Conservation (phyloP, 2,888 invertebrate genomes). For the Mimas tiliae region DNA sequence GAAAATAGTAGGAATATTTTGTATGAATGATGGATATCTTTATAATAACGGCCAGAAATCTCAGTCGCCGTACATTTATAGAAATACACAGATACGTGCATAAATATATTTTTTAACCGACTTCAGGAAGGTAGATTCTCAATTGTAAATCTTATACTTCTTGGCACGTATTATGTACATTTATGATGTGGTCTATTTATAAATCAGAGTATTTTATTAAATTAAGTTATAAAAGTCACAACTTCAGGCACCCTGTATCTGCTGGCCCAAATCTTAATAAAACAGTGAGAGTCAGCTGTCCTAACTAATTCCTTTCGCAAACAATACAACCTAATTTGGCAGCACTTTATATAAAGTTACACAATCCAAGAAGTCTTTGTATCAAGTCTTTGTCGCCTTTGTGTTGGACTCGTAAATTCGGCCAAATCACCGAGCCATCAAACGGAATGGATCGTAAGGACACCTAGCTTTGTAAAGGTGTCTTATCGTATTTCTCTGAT, state of each 20-base stretch:
- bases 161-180: too few relatives aligned
- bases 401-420: conserved; percentile 42
- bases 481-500: conserved; percentile 27
- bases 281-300: conserved; percentile 32
- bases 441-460: conserved; percentile 36
- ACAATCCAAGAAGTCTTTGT: conserved; percentile 29
- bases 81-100: too few relatives aligned
- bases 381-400: conserved; percentile 42
- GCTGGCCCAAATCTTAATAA: conserved; percentile 29
- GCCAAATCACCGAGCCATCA: conserved; percentile 42
- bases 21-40: too few relatives aligned
- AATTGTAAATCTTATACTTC: too few relatives aligned
- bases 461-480: conserved; percentile 25
- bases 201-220: too few relatives aligned
- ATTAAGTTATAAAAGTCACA: not conserved
- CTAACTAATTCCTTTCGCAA: conserved; percentile 35
- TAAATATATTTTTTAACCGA: too few relatives aligned
- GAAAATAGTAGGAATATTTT: not conserved
- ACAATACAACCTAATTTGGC: conserved; percentile 42
- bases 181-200: too few relatives aligned
- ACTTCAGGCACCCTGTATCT: not conserved
- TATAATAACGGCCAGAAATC: too few relatives aligned
- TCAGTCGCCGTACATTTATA: too few relatives aligned
- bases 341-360: conserved; percentile 37
- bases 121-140: too few relatives aligned